Conservation (phyloP, 2,797 vertebrate genomes). For the Rhinichthys osculus region DNA sequence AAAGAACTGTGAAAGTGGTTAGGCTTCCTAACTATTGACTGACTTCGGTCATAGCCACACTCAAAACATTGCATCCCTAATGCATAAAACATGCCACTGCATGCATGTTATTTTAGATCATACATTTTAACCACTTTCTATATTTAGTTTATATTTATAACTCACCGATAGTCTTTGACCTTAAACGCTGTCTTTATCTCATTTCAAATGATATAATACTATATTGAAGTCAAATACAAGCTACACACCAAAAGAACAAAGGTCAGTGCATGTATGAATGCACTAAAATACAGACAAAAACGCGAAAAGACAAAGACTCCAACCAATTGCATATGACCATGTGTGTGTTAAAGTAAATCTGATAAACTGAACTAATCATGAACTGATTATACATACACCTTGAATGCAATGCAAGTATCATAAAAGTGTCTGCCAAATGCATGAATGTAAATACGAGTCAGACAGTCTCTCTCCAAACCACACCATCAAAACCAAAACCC, state of each 20-base stretch:
- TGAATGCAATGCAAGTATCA: neutral
- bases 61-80: neutral
- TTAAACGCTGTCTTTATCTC: neutral
- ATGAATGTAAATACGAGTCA: neutral
- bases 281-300: constrained; percentile 27
- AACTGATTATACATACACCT: neutral
- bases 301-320: constrained; percentile 5
- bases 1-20: constrained; percentile 40
- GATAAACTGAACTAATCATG: neutral
- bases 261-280: neutral
- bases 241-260: neutral
- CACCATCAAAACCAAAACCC: constrained; percentile 34
- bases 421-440: neutral
- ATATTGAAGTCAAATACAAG: neutral
- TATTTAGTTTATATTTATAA: neutral
- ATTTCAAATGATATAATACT: neutral
- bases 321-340: neutral
- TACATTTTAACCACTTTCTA: neutral
- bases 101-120: neutral
- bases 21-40: constrained; percentile 26
- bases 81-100: neutral
- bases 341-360: neutral
- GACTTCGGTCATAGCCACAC: constrained; percentile 18
- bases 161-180: neutral
- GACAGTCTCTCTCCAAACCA: neutral